These are phyloP conservation scores for Lutjanus campechanus DNA, from an alignment of 2,797 vertebrate species.

Conservation along the genomic window DNA sequence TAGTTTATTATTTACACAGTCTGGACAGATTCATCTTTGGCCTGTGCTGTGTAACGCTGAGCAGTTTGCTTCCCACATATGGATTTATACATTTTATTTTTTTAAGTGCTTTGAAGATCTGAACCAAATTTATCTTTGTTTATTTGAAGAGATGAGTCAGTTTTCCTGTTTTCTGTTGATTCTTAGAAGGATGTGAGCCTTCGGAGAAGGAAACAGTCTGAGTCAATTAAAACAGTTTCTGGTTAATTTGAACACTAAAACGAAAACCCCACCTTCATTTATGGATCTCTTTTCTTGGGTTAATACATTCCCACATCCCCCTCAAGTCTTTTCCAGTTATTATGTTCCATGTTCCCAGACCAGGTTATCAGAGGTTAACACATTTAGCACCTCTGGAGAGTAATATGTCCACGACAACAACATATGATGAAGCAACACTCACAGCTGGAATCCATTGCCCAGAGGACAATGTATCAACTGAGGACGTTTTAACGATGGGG, in stretches of 20 bases:
- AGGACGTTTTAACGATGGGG: background rate
- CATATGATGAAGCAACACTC: conserved; percentile 37
- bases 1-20: background rate
- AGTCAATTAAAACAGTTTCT: background rate
- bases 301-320: background rate
- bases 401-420: conserved; percentile 25
- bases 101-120: conserved; percentile 11
- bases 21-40: background rate
- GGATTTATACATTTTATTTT: background rate
- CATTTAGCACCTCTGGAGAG: conserved; percentile 30
- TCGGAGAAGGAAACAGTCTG: background rate
- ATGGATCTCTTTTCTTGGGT: background rate
- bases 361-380: conserved; percentile 9
- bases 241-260: conserved; percentile 5
- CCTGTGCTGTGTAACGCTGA: background rate
- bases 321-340: conserved; percentile 12
- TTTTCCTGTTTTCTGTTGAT: conserved; percentile 23
- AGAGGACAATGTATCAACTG: conserved; percentile 15
- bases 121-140: background rate
- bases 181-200: conserved; percentile 10
- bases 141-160: conserved; percentile 2
- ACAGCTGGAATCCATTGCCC: conserved; percentile 50
- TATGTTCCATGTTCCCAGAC: background rate
- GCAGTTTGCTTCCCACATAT: conserved; percentile 2
- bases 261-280: background rate